Base-by-base conservation (phyloP, 2,888 invertebrate genomes). In the Dendrolimus pini region DNA sequence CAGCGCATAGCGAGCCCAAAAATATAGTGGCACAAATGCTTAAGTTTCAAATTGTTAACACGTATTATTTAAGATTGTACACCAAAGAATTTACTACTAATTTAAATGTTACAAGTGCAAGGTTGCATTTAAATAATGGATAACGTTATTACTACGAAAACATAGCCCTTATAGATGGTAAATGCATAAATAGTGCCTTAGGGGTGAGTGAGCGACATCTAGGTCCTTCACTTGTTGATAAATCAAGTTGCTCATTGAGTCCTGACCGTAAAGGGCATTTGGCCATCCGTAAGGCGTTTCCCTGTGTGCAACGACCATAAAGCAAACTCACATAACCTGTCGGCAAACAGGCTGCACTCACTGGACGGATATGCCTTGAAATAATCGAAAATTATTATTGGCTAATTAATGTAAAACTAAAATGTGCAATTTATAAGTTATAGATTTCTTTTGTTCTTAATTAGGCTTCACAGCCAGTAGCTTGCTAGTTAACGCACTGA, bases 361-460 rank as follows among this genome's bases (percentile, higher is more conserved):
- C 67, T 66, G 69, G 65, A 69, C 71, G 70, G 78, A 76, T 77
- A 81, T 75, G 81, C 77, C 78, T 66, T 69, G 69, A 72, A 70
- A 74, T 82, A 84, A 85, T 84, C 83, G 80, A 84, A 86, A 84
- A 85, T 83, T 82, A 76, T 80, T 76, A 80, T 83, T 80, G 74
- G 74, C 77, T 83, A 82, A 85, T 84, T 83, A 68, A 70, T 67
- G 73, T 65, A 67, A 66, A 66, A 71, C 61, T 68, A 72, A 69
- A 72, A 70, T 65, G 12, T 47, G 47, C 9, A 47, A 10, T 47
- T 47, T 47, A 47, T 47, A 47, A 47, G 12, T 6, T 9, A 8
- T 47, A 9, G 47, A 47, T 7, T 47, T 47, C 47, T 47, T 47
- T 47, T 47, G 47, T 7, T 47, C 0, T 30, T 30, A 30, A 30